Conservation (phyloP, 37 sponge, comb jelly and placozoan species). For the Aplysina aerophoba region DNA sequence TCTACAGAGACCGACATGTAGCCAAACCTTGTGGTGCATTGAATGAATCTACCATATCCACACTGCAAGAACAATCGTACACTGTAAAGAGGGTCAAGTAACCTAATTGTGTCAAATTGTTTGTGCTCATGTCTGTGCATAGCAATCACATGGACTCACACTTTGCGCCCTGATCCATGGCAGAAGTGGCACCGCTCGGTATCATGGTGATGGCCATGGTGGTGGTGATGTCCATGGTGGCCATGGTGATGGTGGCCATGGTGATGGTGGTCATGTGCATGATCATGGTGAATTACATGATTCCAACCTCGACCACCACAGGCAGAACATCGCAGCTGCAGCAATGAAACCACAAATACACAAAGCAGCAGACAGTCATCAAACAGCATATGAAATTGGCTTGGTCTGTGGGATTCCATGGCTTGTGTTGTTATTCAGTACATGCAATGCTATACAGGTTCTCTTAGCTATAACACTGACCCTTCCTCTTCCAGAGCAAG, state of each 20-base stretch:
- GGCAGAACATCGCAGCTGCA: constrained; percentile 28
- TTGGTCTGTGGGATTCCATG: too few species aligned
- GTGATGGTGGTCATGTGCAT: constrained; percentile 57
- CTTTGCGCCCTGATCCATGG: constrained; percentile 65
- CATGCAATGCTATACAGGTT: background rate
- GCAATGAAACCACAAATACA: background rate
- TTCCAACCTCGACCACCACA: constrained; percentile 28
- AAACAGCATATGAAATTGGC: too few species aligned
- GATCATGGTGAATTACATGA: constrained; percentile 45
- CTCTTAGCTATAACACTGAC: constrained; percentile 45
- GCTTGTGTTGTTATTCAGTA: background rate
- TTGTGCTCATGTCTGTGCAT: too few species aligned
- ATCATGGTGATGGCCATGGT: constrained; percentile 35
- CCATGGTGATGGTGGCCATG: constrained; percentile 39
- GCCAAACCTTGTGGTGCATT: too few species aligned
- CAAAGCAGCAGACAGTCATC: background rate
- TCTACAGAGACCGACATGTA: too few species aligned
- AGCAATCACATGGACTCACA: constrained; percentile 1
- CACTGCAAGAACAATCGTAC: too few species aligned
- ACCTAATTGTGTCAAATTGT: too few species aligned
- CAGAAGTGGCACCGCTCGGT: constrained; percentile 56
- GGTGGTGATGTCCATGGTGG: constrained; percentile 27
- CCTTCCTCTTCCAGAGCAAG: constrained; percentile 61
- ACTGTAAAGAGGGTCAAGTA: too few species aligned
- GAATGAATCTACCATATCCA: too few species aligned